Evolutionary conservation across 2,797 vertebrate species (phyloP).

Genomic region (Aphelocoma californica): DNA sequence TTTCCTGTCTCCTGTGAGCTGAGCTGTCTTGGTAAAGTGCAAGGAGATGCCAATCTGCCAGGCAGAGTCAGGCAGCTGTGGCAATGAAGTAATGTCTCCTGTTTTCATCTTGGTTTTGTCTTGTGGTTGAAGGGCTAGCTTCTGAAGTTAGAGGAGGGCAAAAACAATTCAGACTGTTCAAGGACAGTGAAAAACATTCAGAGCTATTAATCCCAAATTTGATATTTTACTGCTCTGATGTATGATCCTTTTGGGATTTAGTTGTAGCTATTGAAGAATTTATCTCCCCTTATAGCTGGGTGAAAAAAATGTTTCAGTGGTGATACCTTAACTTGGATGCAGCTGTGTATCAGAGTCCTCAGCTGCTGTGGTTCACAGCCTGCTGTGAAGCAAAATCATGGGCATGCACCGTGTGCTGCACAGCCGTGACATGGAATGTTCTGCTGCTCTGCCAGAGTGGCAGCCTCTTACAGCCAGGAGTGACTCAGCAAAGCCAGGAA

Average conservation of each 20-base stretch:
- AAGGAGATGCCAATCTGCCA: neutral
- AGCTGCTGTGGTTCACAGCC: neutral
- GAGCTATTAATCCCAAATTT: neutral
- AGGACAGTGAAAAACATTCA: neutral
- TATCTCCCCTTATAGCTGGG: neutral
- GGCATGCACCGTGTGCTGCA: accelerated
- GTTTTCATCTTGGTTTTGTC: neutral
- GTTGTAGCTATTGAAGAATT: neutral
- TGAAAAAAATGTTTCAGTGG: neutral
- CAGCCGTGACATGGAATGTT: neutral
- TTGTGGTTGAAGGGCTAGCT: neutral
- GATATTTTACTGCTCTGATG: neutral
- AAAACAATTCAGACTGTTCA: neutral
- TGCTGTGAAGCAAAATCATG: neutral
- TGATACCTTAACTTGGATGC: neutral
- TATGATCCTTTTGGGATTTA: neutral
- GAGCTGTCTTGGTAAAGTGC: neutral
- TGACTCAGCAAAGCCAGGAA: neutral
- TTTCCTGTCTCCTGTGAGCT: neutral
- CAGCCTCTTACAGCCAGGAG: neutral
- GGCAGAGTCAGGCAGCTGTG: neutral
- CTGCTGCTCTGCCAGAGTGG: neutral
- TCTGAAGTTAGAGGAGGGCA: neutral
- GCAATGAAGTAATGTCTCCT: neutral
- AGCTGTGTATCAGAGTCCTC: neutral